Evolutionary conservation across 1,140 invertebrate species (phyloP).

Genomic region (Drosophila santomea): DNA sequence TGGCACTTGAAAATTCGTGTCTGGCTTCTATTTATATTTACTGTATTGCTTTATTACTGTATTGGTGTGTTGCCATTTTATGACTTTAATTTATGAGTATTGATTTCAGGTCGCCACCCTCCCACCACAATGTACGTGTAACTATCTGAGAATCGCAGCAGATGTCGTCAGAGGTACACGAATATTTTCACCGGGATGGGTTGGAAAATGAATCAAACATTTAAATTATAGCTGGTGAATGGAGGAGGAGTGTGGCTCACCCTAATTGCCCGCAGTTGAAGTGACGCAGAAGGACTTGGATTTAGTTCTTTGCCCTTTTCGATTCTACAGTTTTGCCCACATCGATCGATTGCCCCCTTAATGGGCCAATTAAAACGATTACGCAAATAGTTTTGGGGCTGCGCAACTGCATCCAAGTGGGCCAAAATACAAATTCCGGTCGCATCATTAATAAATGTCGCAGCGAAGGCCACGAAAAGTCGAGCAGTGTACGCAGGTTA

Average conservation of each 20-base stretch:
- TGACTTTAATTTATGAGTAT: conserved; percentile 70
- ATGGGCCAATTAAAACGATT: conserved; percentile 73
- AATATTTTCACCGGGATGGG: conserved; percentile 15
- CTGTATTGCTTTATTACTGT: conserved; percentile 1
- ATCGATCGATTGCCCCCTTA: conserved; percentile 50
- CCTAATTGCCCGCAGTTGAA: conserved; percentile 15
- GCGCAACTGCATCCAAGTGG: conserved; percentile 21
- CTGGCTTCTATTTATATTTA: conserved; percentile 60
- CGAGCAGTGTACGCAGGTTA: conserved; percentile 54
- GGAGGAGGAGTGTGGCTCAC: neutral
- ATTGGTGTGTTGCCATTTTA: conserved; percentile 57
- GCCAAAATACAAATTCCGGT: conserved; percentile 44
- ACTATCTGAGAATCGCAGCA: conserved; percentile 58
- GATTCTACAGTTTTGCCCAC: conserved; percentile 59
- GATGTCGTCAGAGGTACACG: conserved; percentile 50
- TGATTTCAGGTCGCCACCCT: conserved; percentile 42
- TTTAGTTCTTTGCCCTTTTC: conserved; percentile 40
- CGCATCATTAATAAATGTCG: conserved; percentile 77
- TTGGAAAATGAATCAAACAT: conserved; percentile 39
- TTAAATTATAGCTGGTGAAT: conserved; percentile 30
- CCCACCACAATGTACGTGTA: neutral
- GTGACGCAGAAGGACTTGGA: conserved; percentile 27
- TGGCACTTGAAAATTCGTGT: conserved; percentile 56
- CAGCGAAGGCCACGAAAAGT: conserved; percentile 24
- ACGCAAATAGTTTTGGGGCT: conserved; percentile 58